A percentile compares a stretch with the other conserved stretches of the same genome.
Conservation (phyloP, 2,113 vertebrate genomes). For the Orcinus orca region DNA sequence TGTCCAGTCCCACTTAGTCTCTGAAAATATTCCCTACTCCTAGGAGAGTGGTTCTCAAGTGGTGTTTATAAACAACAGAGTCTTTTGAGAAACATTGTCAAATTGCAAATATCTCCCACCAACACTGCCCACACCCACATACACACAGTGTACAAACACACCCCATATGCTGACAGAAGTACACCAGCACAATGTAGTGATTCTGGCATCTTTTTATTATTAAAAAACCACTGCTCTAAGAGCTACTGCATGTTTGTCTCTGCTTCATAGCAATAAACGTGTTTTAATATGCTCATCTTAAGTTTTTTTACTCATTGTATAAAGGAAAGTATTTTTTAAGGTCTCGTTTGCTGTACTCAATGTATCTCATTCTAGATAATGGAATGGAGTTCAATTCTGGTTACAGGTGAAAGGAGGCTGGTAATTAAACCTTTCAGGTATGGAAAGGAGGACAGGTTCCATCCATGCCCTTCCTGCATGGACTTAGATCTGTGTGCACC, state of each 20-base stretch:
- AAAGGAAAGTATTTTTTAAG: neutral
- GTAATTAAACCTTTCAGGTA: neutral
- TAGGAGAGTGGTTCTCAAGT: neutral
- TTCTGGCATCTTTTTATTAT: neutral
- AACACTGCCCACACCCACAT: neutral
- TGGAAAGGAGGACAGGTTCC: neutral
- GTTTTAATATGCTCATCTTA: neutral
- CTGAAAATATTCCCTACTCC: neutral
- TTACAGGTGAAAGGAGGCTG: neutral
- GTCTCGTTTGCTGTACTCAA: neutral
- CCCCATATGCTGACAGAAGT: neutral
- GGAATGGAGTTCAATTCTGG: constrained; percentile 9
- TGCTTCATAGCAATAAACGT: neutral
- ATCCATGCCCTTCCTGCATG: neutral
- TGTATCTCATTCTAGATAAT: neutral
- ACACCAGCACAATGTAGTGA: neutral
- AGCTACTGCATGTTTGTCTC: neutral
- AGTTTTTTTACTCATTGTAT: neutral
- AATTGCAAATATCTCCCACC: neutral
- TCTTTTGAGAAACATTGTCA: neutral
- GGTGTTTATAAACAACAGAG: neutral
- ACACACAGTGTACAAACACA: neutral
- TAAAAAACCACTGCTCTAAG: neutral
- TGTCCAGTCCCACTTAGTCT: neutral
- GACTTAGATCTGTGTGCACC: neutral